Evolutionary conservation across 1,140 invertebrate genomes (phyloP), one percentile per base, ranked within the genome.

Genomic region (Panulirus ornatus): DNA sequence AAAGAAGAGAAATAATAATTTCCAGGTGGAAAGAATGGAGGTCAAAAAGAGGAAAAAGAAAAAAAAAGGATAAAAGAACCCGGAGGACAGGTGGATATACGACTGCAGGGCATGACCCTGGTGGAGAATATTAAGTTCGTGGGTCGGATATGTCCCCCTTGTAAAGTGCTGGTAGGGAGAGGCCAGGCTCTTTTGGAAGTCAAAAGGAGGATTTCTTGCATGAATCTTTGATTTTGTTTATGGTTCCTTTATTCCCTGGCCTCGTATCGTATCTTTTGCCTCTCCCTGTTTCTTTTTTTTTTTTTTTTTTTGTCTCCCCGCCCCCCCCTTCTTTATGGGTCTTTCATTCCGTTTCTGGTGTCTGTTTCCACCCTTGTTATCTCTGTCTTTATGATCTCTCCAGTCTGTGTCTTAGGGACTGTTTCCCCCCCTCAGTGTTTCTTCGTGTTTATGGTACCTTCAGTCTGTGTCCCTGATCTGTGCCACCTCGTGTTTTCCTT

Each of bases 161-260:
- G 76, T 42, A 51, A 79, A 79, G 76, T 42, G 76, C n/a, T 14
- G 38, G 76, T 19, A 34, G 38, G 76, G n/a, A 34, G 22, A 19
- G 38, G 27, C 38, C n/a, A n/a, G 40, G 42, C 40, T 8, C 44
- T 47, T 47, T 42, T 11, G 38, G 27, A 42, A n/a, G 40, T 79
- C 34, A 27, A 78, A 47, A 42, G 44, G 44, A 47, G 47, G 79
- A 66, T 40, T 58, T 34, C n/a, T 38, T 58, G 40, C 81, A 83
- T 66, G 81, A 83, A 83, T 83, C 30, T 83, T 83, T 66, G 81
- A 66, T 83, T 63, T 83, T 83, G 36, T 83, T 66, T 58, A 83
- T 40, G 81, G 30, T n/a, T 27, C 19, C 81, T 16, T 54, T 27
- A 51, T 73, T 44, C n/a, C 30, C 66, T 73, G 16, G n/a, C 83